Base-by-base conservation (phyloP, 2,888 invertebrate genomes). In the Drosophila nr. medialis region DNA sequence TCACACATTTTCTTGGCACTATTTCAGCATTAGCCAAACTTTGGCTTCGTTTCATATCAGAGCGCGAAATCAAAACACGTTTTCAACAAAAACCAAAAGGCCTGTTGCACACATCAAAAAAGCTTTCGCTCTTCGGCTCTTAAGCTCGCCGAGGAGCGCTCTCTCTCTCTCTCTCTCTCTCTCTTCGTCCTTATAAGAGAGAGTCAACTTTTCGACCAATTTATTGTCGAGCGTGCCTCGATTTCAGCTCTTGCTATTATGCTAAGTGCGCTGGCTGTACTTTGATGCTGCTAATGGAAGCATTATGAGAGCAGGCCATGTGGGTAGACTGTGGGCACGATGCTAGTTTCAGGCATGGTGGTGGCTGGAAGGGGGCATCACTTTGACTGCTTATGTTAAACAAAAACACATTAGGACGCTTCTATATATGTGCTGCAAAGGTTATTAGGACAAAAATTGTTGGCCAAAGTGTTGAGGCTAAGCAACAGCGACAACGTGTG, bases 61-160 rank as follows among this genome's bases (percentile, higher is more conserved):
- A 30, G 55, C 50, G 62, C 59, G 67, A 67, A 86, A 86, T 79
- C 84, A 84, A 89, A 89, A 83, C 77, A 86, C 87, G 81, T 89
- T 81, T 83, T 64, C 83, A 45, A 45, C 81, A 77, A 80, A 74
- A 45, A 48, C 45, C 58, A 67, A 58, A 32, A 88, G 88, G 84
- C 84, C 84, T 85, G 84, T 85, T 85, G 84, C 84, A 77, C 77
- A 36, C 42, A 50, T 5, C 38, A 48, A 49, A 34, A 63, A 38
- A 79, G 79, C 79, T 79, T 81, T 79, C 66, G 66, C 77, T 81
- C 42, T 56, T 42, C 5, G 21, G 2, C 42, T 56, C 81, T 77
- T 63, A 59, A 55, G 59, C n/a, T 62, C 21, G 2, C 7, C 7
- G 7, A 24, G 7, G 4, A 45, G 13, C 4, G n/a, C 21, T 2